Evolutionary conservation across 2,113 vertebrate species (phyloP), one percentile per base, ranked within the genome.

Genomic region (Laticauda colubrina): DNA sequence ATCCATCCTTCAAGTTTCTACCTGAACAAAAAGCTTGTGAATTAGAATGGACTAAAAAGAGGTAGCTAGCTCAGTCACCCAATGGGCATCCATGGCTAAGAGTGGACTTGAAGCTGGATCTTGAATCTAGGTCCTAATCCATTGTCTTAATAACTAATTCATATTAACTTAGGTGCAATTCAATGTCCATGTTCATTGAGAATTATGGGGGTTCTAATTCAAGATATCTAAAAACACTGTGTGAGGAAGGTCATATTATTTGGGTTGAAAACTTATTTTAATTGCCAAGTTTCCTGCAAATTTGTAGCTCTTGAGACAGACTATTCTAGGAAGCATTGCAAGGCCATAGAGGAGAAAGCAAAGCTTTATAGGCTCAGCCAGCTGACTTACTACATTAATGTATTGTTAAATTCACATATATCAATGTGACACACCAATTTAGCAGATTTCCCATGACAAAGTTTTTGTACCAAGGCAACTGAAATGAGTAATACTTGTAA

Each of bases 401-500:
- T 64, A 92, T 88, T 34, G 57, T 53, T 88, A 54, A 34, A 57
- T 64, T 64, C 85, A 51, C 48, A 87, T 87, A 45, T 14, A 29
- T 43, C 39, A 57, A 86, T 23, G 29, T 61, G 91, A 61, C 85
- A 61, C 29, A 64, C 45, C 85, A 53, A n/a, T 53, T 87, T 88
- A 64, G 29, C 56, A 88, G 45, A 92, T 92, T 87, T 39, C 91
- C 34, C 57, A 61, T 48, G 87, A 69, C 85, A 87, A 87, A 45
- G 48, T 88, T 64, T 92, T 48, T 64, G 15, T 39, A 87, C 8
- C 57, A 64, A 53, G 61, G 53, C 55, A 91, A 48, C 85, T 56
- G n/a, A 92, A 92, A 88, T 69, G 45, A 88, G 69, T 39, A 92
- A 91, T 88, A 53, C 56, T 88, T 87, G 39, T 87, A 53, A 64